These are phyloP conservation scores for Ceyx erithaca DNA, from an alignment of 2,797 vertebrate genomes.

Conservation along the genomic window DNA sequence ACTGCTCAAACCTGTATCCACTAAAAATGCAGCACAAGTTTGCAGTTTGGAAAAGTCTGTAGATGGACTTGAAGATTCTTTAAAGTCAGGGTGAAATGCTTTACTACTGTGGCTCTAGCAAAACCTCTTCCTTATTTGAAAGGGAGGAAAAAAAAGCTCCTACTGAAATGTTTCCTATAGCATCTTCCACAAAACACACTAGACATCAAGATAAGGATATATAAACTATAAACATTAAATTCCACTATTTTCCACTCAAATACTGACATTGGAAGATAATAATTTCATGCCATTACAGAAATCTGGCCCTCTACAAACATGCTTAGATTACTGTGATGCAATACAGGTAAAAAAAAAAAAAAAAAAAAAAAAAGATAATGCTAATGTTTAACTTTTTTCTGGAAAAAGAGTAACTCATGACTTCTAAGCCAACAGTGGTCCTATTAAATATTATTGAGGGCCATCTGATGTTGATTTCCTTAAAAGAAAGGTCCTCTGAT, in stretches of 20 bases:
- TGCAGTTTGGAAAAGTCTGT: background rate
- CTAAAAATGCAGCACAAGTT: background rate
- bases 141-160: background rate
- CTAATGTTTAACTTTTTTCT: background rate
- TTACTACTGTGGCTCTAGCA: background rate
- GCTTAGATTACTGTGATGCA: background rate
- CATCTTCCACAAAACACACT: background rate
- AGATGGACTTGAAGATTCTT: background rate
- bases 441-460: background rate
- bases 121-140: background rate
- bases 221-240: background rate
- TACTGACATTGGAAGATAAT: background rate
- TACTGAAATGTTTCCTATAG: background rate
- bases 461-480: background rate
- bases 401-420: background rate
- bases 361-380: too few relatives aligned
- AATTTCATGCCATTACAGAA: background rate
- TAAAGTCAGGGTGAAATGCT: background rate
- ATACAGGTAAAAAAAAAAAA: background rate
- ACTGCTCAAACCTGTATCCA: background rate
- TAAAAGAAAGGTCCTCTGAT: background rate
- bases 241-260: background rate
- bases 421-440: background rate
- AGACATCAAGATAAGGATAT: background rate
- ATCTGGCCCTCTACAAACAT: background rate